Percentiles rank a stretch among this genome's conserved stretches.
Evolutionary conservation across 2,888 invertebrate genomes (phyloP).

Genomic region (Leucophenga montana): DNA sequence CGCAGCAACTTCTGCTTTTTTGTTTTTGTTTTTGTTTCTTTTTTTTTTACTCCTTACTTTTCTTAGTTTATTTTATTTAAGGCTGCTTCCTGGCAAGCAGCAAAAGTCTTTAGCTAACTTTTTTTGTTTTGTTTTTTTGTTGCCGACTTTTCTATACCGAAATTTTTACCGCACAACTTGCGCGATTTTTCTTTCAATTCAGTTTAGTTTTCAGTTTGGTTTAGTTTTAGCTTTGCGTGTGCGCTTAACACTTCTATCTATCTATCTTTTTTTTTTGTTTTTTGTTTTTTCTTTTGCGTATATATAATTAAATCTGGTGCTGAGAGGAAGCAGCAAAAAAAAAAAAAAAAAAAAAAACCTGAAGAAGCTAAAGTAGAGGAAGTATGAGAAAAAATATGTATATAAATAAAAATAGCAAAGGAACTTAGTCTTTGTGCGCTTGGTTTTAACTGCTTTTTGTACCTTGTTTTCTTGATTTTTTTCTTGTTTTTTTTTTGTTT

Average conservation of each 20-base stretch:
- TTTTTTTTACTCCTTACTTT: slow-evolving; percentile 50
- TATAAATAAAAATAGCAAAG: too few species aligned
- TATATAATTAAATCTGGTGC: background rate
- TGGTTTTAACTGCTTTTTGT: background rate
- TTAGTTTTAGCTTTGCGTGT: too few species aligned
- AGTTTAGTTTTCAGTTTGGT: background rate
- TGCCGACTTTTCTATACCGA: slow-evolving; percentile 13
- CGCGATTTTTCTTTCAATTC: too few species aligned
- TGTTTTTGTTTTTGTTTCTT: slow-evolving; percentile 12
- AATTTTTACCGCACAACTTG: too few species aligned
- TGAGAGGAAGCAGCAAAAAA: too few species aligned
- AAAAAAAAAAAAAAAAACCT: too few species aligned
- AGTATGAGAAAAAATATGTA: too few species aligned
- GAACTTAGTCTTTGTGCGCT: too few species aligned
- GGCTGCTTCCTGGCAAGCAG: slow-evolving; percentile 43
- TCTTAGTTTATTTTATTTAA: slow-evolving; percentile 10
- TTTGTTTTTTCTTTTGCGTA: background rate
- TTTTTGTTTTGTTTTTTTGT: slow-evolving; percentile 59
- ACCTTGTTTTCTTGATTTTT: background rate
- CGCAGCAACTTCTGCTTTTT: slow-evolving; percentile 30
- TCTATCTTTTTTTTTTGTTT: background rate
- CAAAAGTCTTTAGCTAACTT: too few species aligned
- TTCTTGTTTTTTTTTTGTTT: background rate
- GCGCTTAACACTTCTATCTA: too few species aligned
- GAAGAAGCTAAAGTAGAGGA: too few species aligned